These are phyloP conservation scores for Eilema caniola DNA, from an alignment of 2,888 invertebrate species.

Conservation along the genomic window DNA sequence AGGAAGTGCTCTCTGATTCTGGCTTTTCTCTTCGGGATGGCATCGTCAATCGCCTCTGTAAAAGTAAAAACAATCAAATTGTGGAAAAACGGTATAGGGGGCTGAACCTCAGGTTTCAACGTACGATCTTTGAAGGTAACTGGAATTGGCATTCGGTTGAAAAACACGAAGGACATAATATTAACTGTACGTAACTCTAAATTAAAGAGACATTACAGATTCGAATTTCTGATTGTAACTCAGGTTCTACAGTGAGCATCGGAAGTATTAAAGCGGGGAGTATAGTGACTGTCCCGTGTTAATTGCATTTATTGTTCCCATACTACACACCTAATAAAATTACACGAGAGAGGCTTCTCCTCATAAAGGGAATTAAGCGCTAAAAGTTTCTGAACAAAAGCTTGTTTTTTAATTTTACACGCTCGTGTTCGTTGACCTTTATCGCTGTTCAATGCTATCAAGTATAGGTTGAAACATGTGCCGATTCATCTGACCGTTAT, in stretches of 20 bases:
- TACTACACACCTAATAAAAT: neutral
- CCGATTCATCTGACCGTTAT: neutral
- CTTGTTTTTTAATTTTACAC: slow-evolving; percentile 2
- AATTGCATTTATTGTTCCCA: neutral
- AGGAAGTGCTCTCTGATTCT: neutral
- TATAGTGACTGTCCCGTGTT: neutral
- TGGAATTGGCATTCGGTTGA: no score
- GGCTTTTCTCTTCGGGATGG: no score
- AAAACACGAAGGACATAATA: no score
- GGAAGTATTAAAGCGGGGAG: neutral
- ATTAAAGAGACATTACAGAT: no score
- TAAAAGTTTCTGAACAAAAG: neutral
- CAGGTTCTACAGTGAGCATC: neutral
- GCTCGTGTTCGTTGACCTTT: slow-evolving; percentile 9
- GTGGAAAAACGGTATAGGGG: no score
- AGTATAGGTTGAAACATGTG: neutral
- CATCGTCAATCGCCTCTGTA: no score
- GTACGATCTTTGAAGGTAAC: no score
- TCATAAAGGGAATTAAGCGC: neutral
- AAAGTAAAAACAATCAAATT: no score
- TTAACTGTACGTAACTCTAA: no score
- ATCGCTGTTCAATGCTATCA: neutral
- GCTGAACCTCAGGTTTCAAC: no score
- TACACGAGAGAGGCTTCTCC: neutral
- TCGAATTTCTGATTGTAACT: neutral